Conservation (phyloP, 1,140 invertebrate genomes). For the Papilio polyxenes region DNA sequence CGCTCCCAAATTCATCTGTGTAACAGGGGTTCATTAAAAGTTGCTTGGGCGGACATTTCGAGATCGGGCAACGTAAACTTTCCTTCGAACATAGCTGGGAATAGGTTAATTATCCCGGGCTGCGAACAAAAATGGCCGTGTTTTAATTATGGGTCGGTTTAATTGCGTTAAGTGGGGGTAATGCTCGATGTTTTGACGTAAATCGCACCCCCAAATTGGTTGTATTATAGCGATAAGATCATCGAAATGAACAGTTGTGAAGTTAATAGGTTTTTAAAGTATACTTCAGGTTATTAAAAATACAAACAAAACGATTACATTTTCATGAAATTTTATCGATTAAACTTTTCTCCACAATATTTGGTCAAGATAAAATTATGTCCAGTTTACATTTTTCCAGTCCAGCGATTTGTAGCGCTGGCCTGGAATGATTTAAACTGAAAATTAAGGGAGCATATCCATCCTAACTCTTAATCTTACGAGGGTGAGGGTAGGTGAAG, state of each 20-base stretch:
- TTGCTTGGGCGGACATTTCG: constrained; percentile 22
- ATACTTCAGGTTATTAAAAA: not conserved
- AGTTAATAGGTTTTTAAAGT: not conserved
- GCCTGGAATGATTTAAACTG: too few species aligned
- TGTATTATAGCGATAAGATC: constrained; percentile 2
- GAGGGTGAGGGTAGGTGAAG: not conserved
- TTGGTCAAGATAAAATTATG: not conserved
- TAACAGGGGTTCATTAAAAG: constrained; percentile 24
- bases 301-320: not conserved
- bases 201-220: not conserved
- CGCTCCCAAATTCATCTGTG: not conserved
- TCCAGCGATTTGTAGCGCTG: too few species aligned
- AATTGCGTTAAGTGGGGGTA: constrained; percentile 48
- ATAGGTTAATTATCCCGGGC: constrained; percentile 53
- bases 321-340: not conserved
- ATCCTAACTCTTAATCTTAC: not conserved
- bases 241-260: not conserved
- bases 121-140: constrained; percentile 50
- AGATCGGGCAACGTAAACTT: constrained; percentile 20
- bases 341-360: not conserved
- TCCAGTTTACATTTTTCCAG: too few species aligned
- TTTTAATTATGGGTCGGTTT: constrained; percentile 55
- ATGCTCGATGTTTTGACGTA: constrained; percentile 8
- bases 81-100: constrained; percentile 1
- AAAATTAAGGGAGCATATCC: not conserved